Percentiles rank a stretch among this genome's conserved stretches.
Evolutionary conservation across 2,113 vertebrate species (phyloP).

Genomic region (Myanophis thanlyinensis): DNA sequence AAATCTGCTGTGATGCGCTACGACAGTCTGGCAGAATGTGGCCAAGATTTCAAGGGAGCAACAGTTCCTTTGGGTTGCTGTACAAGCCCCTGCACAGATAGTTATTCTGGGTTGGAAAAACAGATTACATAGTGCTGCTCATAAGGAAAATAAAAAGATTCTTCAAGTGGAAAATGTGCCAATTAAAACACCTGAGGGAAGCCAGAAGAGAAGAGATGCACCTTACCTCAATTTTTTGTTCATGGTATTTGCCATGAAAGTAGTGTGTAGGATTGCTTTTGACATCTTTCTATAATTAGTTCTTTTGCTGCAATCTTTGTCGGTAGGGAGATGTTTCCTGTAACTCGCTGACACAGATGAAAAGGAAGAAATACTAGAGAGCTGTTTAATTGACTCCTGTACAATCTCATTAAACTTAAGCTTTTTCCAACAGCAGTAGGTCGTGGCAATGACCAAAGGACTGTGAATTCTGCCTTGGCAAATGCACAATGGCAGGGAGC

Average conservation of each 20-base stretch:
- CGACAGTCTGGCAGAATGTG: slow-evolving; percentile 30
- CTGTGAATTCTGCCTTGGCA: slow-evolving; percentile 67
- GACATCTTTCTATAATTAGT: slow-evolving; percentile 38
- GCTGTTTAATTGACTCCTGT: slow-evolving; percentile 62
- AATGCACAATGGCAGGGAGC: slow-evolving; percentile 55
- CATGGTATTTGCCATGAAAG: slow-evolving; percentile 20
- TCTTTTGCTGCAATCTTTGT: background rate
- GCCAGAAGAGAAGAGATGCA: background rate
- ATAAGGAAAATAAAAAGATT: slow-evolving; percentile 33
- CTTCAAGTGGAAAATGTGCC: slow-evolving; percentile 39
- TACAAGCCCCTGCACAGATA: slow-evolving; percentile 6
- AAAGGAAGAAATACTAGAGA: slow-evolving; percentile 9
- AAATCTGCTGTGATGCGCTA: slow-evolving; percentile 22
- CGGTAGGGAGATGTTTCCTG: slow-evolving; percentile 15
- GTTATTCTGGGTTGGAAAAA: slow-evolving; percentile 28
- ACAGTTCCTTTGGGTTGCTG: background rate
- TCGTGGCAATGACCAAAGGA: slow-evolving; percentile 54
- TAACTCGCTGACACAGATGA: slow-evolving; percentile 10
- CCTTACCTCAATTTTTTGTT: slow-evolving; percentile 17
- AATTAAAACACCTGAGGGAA: slow-evolving; percentile 26
- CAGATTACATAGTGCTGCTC: background rate
- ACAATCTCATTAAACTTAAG: slow-evolving; percentile 56
- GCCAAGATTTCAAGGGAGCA: slow-evolving; percentile 7
- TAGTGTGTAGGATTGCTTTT: background rate
- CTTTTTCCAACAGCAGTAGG: slow-evolving; percentile 53